Evolutionary conservation across 2,113 vertebrate species (phyloP), one percentile per base, ranked within the genome.

Genomic region (Megaceryle torquata): DNA sequence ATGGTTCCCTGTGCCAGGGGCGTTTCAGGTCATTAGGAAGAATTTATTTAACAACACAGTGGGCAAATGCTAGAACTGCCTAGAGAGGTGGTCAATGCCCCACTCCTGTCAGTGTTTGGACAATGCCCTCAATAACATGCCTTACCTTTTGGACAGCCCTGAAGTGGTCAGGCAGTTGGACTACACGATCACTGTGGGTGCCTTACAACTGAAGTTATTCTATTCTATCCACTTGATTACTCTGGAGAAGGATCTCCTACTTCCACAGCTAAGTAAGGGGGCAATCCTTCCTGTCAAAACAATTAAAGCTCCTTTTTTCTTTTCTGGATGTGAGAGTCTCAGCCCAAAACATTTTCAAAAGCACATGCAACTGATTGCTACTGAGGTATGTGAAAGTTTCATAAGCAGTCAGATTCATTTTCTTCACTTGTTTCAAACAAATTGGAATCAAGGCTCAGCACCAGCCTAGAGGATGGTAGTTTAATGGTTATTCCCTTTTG

Each of bases 51-150:
- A 21, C 2, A 0, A 76, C 10, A 75, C 18, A 3, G n/a, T 6
- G 9, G 18, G n/a, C 13, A 37, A 41, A 70, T 25, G 17, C 12
- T 43, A 6, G 21, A 65, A 69, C 31, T 91, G 72, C 50, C 44
- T 9, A 51, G 44, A 61, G 18, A 56, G 16, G 8, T 4, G 13
- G 14, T 24, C 0, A 0, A 44, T 37, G 33, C 0, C 18, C 31
- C 60, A 84, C 24, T n/a, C 16, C 71, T 72, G 16, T 37, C 41
- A 53, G 15, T 13, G 7, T 44, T 67, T 48, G 70, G 17, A 29
- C 46, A 90, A 19, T 6, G 10, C 2, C 37, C 29, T 82, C 57
- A 57, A 51, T 1, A 35, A 39, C 16, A 11, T 2, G 8, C 28
- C 46, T 71, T 46, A 65, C 12, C 26, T 65, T 68, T 39, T 50